Evolutionary conservation across 1,140 invertebrate species (phyloP), one percentile per base, ranked within the genome.

Genomic region (Rhyzopertha dominica): DNA sequence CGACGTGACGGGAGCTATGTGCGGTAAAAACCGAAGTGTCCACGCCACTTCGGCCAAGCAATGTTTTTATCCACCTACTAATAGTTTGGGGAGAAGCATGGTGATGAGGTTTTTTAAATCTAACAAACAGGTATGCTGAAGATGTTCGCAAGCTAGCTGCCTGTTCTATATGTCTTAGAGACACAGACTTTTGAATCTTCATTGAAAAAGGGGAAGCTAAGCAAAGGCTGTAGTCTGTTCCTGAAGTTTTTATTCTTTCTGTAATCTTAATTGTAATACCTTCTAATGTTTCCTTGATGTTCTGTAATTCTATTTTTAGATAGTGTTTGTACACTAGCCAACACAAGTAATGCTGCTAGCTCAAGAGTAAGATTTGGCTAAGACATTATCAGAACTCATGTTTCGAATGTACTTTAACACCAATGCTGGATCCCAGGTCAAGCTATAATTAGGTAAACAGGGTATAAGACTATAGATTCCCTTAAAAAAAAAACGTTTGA

Each of bases 191-290:
- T 16, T n/a, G 20, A 12, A 3, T 39, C 37, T 25, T 8, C 16
- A 43, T 24, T 32, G 23, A 38, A 43, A 35, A 47, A 47, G 9
- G 39, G 41, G 16, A 50, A 47, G 17, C 23, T 10, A 12, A 50
- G 16, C 22, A 20, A 10, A 3, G 48, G 48, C 24, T 48, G 23
- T 4, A 39, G 4, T 17, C 35, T 16, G 23, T 37, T 39, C 43
- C 43, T 9, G 48, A 50, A 9, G 48, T 50, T 39, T 50, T 50
- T 9, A 50, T 31, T 40, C 20, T 12, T 13, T 50, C 24, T n/a
- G 46, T 7, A n/a, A 50, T 48, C 31, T 30, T 49, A 30, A 25
- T 23, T n/a, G 12, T 3, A 13, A 42, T 20, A 13, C 10, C 26
- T 42, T 47, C 13, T 19, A 18, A 9, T 7, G 16, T 10, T 7